These are phyloP conservation scores for Eubasilissa splendida DNA, from an alignment of 2,888 invertebrate genomes.

Conservation along the genomic window DNA sequence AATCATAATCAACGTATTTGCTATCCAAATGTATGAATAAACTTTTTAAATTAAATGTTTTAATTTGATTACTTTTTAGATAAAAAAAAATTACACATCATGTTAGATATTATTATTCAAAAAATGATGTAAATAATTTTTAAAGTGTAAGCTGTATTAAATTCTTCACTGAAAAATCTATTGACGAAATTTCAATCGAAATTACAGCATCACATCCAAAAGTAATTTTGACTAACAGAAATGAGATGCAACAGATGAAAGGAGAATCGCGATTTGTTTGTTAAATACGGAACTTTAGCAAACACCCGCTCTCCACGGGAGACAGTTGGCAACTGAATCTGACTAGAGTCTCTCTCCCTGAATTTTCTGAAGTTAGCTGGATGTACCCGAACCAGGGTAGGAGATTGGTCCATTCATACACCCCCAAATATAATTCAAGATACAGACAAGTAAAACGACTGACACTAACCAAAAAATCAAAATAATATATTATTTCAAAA, in stretches of 20 bases:
- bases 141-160: too few relatives aligned
- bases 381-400: neutral
- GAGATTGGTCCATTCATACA: constrained; percentile 21
- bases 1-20: too few relatives aligned
- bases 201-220: too few relatives aligned
- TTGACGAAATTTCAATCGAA: too few relatives aligned
- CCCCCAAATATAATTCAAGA: neutral
- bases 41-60: too few relatives aligned
- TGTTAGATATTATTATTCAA: too few relatives aligned
- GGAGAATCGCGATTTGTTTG: neutral
- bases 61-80: too few relatives aligned
- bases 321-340: constrained; percentile 8
- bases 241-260: constrained; percentile 25
- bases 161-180: too few relatives aligned
- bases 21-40: too few relatives aligned
- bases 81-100: too few relatives aligned
- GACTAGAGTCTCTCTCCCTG: neutral
- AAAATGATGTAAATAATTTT: too few relatives aligned
- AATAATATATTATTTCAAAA: neutral
- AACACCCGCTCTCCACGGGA: constrained; percentile 1
- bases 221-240: too few relatives aligned
- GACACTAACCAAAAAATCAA: neutral
- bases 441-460: neutral
- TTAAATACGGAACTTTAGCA: neutral
- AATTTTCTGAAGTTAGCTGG: constrained; percentile 7